Percentiles rank a stretch among this genome's conserved stretches.
Conservation (phyloP, 2,888 invertebrate species). For the Platerodrilus igneus region DNA sequence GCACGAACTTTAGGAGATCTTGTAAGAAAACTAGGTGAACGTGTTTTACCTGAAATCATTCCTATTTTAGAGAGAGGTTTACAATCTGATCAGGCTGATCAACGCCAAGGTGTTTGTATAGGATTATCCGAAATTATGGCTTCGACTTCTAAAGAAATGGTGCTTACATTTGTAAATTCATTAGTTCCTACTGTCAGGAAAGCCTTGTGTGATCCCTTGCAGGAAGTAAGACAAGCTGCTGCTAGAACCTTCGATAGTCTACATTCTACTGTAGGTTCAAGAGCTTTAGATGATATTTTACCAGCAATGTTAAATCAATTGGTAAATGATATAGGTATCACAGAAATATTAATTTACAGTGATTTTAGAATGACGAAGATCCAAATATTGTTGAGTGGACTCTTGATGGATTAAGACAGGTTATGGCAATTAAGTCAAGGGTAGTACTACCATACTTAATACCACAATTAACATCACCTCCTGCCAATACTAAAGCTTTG, state of each 20-base stretch:
- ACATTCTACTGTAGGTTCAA: conserved; percentile 87
- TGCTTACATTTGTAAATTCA: conserved; percentile 82
- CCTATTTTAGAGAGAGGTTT: conserved; percentile 94
- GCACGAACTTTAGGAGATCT: conserved; percentile 95
- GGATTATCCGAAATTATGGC: conserved; percentile 97
- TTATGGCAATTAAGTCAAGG: conserved; percentile 94
- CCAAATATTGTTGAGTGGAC: conserved; percentile 79
- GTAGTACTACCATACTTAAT: conserved; percentile 95
- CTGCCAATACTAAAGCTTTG: conserved; percentile 89
- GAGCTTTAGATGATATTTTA: conserved; percentile 94
- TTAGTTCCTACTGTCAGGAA: conserved; percentile 91
- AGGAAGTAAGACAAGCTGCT: conserved; percentile 90
- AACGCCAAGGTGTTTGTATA: conserved; percentile 97
- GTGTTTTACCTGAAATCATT: conserved; percentile 96
- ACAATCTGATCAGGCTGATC: conserved; percentile 86
- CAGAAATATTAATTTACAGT: not conserved
- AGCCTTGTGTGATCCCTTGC: conserved; percentile 88
- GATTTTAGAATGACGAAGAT: conserved; percentile 66
- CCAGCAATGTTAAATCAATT: conserved; percentile 82
- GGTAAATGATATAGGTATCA: conserved; percentile 43
- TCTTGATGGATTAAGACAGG: conserved; percentile 91
- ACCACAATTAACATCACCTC: conserved; percentile 84
- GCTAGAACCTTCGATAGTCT: conserved; percentile 96
- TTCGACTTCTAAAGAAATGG: conserved; percentile 92
- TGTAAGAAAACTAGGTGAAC: conserved; percentile 94